Percentiles rank a stretch among this genome's conserved stretches.
phyloP scores from a whole-genome alignment of 1,140 invertebrate genomes.

The Periplaneta americana region DNA sequence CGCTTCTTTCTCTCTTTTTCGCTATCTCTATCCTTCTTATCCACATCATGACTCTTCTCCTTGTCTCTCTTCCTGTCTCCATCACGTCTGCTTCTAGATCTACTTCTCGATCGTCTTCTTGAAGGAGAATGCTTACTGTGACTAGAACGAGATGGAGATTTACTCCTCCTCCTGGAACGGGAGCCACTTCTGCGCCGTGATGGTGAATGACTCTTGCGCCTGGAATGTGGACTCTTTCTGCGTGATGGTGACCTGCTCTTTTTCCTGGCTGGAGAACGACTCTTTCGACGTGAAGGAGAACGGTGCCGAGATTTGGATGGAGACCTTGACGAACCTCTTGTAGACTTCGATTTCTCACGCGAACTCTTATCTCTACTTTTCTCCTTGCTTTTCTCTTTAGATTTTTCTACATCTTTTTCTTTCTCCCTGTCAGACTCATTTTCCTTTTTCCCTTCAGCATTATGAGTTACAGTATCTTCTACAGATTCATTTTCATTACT shows the following conservation, averaged over 20 bases:
- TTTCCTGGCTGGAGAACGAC: conserved; percentile 31
- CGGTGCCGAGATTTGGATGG: conserved; percentile 15
- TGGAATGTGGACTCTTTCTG: conserved; percentile 26
- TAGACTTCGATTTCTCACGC: conserved; percentile 21
- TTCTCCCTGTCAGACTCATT: conserved; percentile 21
- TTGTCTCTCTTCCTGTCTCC: conserved; percentile 30
- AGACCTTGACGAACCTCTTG: conserved; percentile 15
- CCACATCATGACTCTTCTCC: conserved; percentile 22
- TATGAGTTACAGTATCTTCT: conserved; percentile 12
- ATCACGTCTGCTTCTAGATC: conserved; percentile 23
- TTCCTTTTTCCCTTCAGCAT: conserved; percentile 18
- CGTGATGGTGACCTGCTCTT: conserved; percentile 16
- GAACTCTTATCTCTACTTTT: conserved; percentile 16
- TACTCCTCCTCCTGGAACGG: conserved; percentile 31
- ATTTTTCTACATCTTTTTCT: conserved; percentile 17
- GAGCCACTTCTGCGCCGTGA: conserved; percentile 20
- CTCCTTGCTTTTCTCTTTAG: conserved; percentile 9
- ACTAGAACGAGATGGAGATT: conserved; percentile 29
- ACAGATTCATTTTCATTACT: conserved; percentile 12
- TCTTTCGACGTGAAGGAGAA: conserved; percentile 30
- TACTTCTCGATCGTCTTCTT: conserved; percentile 24
- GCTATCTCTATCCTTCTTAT: conserved; percentile 14
- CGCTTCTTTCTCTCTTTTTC: conserved; percentile 26
- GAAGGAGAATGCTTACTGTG: conserved; percentile 38
- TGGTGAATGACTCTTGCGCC: conserved; percentile 14